phyloP scores from a whole-genome alignment of 2,797 vertebrate genomes.

The Chrosomus eos region DNA sequence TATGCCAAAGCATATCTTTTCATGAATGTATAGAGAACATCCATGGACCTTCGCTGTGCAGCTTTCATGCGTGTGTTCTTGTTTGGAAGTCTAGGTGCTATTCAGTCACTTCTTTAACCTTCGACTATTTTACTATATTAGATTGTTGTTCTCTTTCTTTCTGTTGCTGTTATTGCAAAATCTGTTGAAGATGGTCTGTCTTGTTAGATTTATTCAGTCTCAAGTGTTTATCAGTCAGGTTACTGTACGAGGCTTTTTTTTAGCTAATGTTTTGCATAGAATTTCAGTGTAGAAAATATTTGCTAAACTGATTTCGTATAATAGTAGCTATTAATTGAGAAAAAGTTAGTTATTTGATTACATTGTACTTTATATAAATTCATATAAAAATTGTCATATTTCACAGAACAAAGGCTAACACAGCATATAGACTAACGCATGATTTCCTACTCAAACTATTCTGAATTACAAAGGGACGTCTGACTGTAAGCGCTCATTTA shows the following conservation, averaged over 20 bases:
- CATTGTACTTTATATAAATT: constrained; percentile 7
- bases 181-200: constrained; percentile 1
- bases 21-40: constrained; percentile 69
- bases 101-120: constrained; percentile 58
- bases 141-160: constrained; percentile 27
- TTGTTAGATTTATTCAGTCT: constrained; percentile 17
- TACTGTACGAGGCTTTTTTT: neutral
- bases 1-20: constrained; percentile 76
- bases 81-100: constrained; percentile 51
- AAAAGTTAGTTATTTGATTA: neutral
- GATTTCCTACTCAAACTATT: neutral
- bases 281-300: constrained; percentile 18
- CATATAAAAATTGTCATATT: neutral
- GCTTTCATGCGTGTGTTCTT: constrained; percentile 61
- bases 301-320: neutral
- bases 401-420: neutral
- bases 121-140: neutral
- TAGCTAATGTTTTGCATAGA: constrained; percentile 8
- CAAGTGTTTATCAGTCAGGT: constrained; percentile 1
- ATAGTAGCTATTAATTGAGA: neutral
- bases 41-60: constrained; percentile 62
- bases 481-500: constrained; percentile 3
- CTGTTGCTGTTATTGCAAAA: neutral
- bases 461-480: neutral
- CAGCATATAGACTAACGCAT: neutral